A percentile compares a stretch with the other conserved stretches of the same genome.
Evolutionary conservation across 2,113 vertebrate species (phyloP).

Genomic region (Pogona vitticeps): DNA sequence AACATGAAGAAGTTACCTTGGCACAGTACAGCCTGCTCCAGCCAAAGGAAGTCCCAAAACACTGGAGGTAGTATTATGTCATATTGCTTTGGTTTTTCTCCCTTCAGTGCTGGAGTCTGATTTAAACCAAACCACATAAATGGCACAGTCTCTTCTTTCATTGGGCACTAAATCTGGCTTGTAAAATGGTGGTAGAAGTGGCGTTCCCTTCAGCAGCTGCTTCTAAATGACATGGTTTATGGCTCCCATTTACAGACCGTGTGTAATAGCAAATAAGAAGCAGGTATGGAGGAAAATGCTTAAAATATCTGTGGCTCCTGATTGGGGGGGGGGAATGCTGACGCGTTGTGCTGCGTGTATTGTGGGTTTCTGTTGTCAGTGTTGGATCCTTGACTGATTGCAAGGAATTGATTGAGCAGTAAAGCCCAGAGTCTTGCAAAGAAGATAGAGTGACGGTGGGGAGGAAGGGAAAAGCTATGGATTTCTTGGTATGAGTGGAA

Average conservation of each 20-base stretch:
- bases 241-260: constrained; percentile 1
- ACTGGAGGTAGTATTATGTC: not conserved
- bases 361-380: not conserved
- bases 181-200: not conserved
- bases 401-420: not conserved
- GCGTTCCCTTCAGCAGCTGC: constrained; percentile 9
- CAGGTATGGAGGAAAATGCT: not conserved
- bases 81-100: not conserved
- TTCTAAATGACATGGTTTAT: not conserved
- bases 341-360: not conserved
- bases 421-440: not conserved
- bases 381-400: not conserved
- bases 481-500: not conserved
- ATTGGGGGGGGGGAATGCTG: not conserved
- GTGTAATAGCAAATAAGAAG: not conserved
- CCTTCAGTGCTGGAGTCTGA: not conserved
- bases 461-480: not conserved
- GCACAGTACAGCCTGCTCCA: not conserved
- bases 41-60: not conserved
- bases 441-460: too few relatives aligned
- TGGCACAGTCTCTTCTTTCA: not conserved
- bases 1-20: not conserved
- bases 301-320: not conserved
- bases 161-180: constrained; percentile 20
- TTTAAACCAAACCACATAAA: not conserved